Evolutionary conservation across 2,797 vertebrate genomes (phyloP).

Genomic region (Dipus sagitta): DNA sequence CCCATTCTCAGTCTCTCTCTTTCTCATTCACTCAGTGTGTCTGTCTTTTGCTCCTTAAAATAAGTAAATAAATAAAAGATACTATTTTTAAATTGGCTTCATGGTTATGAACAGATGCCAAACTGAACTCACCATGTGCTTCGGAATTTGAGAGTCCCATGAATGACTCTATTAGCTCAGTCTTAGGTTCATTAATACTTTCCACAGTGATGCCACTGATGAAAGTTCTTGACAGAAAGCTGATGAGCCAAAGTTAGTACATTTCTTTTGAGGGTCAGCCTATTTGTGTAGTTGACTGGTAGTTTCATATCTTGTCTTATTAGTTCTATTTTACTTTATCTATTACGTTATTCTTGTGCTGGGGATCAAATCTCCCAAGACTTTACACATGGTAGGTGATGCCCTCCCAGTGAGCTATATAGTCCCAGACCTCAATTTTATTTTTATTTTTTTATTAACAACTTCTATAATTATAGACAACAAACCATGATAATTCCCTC

Average conservation of each 20-base stretch:
- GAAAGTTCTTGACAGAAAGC: neutral
- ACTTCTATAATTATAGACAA: too few species aligned
- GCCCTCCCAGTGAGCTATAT: too few species aligned
- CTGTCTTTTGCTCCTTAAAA: too few species aligned
- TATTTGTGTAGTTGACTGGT: neutral
- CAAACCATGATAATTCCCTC: too few species aligned
- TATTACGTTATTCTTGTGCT: neutral
- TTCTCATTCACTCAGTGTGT: too few species aligned
- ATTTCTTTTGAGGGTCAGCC: neutral
- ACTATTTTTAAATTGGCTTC: neutral
- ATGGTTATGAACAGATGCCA: neutral
- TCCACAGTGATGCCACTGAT: neutral
- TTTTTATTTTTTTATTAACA: too few species aligned
- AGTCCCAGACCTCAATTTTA: neutral
- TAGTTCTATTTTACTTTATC: neutral
- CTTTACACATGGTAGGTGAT: neutral
- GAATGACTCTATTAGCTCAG: neutral
- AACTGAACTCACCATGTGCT: neutral
- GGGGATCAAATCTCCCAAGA: neutral
- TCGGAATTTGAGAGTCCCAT: neutral
- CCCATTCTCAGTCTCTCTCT: too few species aligned
- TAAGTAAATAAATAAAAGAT: too few species aligned
- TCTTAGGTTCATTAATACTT: neutral
- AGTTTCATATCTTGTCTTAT: slow-evolving; percentile 35
- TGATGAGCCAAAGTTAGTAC: slow-evolving; percentile 1